These are phyloP conservation scores for Drosophila santomea DNA, from an alignment of 1,140 invertebrate genomes.

Conservation along the genomic window DNA sequence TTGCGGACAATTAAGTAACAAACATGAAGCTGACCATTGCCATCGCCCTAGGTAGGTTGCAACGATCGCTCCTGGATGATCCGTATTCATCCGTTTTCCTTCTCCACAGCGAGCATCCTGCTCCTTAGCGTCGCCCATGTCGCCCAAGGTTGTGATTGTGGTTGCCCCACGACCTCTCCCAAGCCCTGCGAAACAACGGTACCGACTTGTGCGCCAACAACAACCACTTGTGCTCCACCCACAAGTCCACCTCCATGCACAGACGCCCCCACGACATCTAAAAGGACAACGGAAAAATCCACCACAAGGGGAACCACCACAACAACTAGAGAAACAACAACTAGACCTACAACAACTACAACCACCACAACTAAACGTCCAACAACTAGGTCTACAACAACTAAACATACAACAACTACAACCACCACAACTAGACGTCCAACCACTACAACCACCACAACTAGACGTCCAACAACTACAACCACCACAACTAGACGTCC, in stretches of 20 bases:
- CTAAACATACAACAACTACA: neutral
- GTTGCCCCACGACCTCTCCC: neutral
- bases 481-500: neutral
- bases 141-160: neutral
- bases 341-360: neutral
- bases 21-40: neutral
- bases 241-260: neutral
- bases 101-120: conserved; percentile 6
- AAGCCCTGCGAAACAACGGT: neutral
- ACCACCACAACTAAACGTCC: neutral
- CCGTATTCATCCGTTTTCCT: neutral
- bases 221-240: neutral
- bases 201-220: neutral
- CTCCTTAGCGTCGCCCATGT: neutral
- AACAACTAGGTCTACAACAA: neutral
- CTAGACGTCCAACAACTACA: neutral
- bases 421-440: neutral
- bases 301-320: no score
- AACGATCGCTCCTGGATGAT: neutral
- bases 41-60: neutral
- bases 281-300: no score
- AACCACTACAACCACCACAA: neutral
- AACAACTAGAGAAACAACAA: neutral
- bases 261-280: neutral
- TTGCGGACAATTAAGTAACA: neutral